Evolutionary conservation across 2,888 invertebrate species (phyloP), one percentile per base, ranked within the genome.

Genomic region (Sthenelais limicola): DNA sequence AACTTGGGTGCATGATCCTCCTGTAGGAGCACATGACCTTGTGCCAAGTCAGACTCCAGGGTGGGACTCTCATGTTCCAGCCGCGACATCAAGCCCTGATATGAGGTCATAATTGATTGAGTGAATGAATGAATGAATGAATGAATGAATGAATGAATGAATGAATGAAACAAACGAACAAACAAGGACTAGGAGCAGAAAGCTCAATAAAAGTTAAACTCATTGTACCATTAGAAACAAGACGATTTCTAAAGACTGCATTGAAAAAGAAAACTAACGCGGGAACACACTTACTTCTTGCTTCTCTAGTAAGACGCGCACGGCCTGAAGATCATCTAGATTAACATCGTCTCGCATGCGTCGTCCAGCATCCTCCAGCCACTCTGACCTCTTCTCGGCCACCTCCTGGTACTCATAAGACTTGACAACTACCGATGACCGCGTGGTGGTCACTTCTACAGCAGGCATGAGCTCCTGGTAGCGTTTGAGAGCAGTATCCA

Each of bases 391-490:
- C 38, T 95, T 93, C 89, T 95, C 94, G 0, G 96, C 94, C 87
- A 95, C 95, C 80, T 95, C 92, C 51, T 94, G 91, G 87, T 96
- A 97, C 0, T 94, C 94, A 86, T 96, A 96, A 85, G 96, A 97
- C 87, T 95, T 93, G 1, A 96, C 94, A 83, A 95, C 93, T 0
- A 96, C 93, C 82, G 96, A 95, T 0, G 97, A 96, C 88, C 94
- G 94, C 12, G 95, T 94, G 92, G 96, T 94, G 0, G 96, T 95
- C 70, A 96, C 92, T 88, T 97, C 96, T 79, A 97, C 93, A 0
- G 94, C 94, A 0, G 97, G 96, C 81, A 96, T 94, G 15, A 97
- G 90, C 83, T 81, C 80, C 33, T 79, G 72, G 77, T 97, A 97
- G 76, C 96, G 92, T 0, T 93, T 91, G 74, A 97, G 93, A 24